Base-by-base conservation (phyloP, 2,888 invertebrate species). In the Blomia tropicalis region DNA sequence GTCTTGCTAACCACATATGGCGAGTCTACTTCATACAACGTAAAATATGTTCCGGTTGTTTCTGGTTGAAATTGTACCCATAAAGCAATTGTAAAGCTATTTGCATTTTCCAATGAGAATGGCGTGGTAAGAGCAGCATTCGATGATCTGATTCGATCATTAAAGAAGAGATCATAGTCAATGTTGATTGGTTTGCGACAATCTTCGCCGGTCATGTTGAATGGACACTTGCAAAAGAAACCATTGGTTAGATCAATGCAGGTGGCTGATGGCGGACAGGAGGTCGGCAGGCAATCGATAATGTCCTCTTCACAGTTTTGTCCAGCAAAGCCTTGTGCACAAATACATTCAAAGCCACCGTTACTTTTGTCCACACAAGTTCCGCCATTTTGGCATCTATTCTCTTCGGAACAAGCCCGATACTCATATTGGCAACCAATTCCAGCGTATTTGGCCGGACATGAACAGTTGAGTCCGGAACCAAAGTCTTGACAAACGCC, bases 181-280 rank as follows among this genome's bases (percentile, higher is more conserved):
- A 91, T 88, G 76, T 91, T 91, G 69, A 95, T 87, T n/a, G 88
- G 89, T 79, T 95, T 95, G 72, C 91, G 81, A 71, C 96, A 96
- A 71, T 91, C 89, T 72, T 91, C 90, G 59, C 96, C 96, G 25
- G 93, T 95, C 70, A 90, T 80, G 72, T 93, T 93, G 74, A 93
- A 90, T 7, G 93, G 92, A 78, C 96, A 96, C 73, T 91, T 88
- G 71, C 96, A 96, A 73, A 89, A 90, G 77, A 89, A 90, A 70
- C 83, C 82, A 69, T 87, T 86, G 47, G 87, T 88, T 54, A 91
- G 77, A 74, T 92, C 91, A 68, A 92, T 85, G 71, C 92, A 93
- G 2, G 84, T 86, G 0, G 91, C 89, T 14, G 90, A 88, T 59
- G 91, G 90, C 58, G 91, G 88, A 71, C 93, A 93, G 0, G 91